Evolutionary conservation across 2,888 invertebrate species (phyloP).

Genomic region (Protodeltote pygarga): DNA sequence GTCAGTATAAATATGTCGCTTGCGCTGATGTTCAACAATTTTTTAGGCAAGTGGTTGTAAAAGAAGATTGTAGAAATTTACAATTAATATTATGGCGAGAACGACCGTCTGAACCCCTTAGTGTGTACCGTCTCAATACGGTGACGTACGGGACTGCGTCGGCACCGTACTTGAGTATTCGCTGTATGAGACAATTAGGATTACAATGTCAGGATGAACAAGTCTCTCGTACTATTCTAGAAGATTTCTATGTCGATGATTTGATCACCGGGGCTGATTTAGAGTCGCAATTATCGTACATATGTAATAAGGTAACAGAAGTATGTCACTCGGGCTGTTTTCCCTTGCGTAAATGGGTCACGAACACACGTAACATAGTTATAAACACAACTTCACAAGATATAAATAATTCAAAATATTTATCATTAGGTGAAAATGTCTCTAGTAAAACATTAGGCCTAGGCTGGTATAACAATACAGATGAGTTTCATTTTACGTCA

Average conservation of each 20-base stretch:
- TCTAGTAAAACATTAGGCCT: conserved; percentile 2
- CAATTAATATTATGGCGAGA: conserved; percentile 37
- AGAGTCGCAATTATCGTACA: conserved; percentile 1
- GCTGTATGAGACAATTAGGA: conserved; percentile 14
- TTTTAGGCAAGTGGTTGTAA: too few species aligned
- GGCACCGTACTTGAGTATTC: conserved; percentile 1
- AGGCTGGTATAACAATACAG: neutral
- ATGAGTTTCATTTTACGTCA: conserved; percentile 1
- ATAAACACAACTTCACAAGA: neutral
- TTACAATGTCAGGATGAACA: conserved; percentile 2
- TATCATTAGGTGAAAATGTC: neutral
- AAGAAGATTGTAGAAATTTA: conserved; percentile 18
- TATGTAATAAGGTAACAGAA: neutral
- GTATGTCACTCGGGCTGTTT: conserved; percentile 6
- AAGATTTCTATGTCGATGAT: conserved; percentile 27
- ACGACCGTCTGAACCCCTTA: conserved; percentile 1
- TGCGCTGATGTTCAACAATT: neutral
- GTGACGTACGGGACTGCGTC: conserved; percentile 3
- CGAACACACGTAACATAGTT: neutral
- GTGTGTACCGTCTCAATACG: neutral
- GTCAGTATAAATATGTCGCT: neutral
- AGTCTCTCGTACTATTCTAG: conserved; percentile 3
- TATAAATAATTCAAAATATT: neutral
- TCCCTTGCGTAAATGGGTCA: neutral
- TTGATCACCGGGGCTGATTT: conserved; percentile 3